phyloP scores from a whole-genome alignment of 2,888 invertebrate genomes.

The Andrena fulva region DNA sequence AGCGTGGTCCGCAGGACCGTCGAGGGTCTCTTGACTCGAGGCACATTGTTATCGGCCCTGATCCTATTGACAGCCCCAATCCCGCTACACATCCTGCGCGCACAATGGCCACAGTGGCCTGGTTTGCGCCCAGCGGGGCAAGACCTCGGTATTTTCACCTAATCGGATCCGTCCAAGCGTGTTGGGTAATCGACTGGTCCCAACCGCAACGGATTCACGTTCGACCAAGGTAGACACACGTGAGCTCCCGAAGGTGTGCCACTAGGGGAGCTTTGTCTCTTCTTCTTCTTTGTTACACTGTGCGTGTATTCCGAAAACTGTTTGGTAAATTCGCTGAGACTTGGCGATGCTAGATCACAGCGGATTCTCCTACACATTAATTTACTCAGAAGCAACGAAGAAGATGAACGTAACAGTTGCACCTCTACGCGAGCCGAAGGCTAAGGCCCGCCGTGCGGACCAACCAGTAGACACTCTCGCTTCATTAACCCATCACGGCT shows the following conservation, averaged over 20 bases:
- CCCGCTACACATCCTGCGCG: constrained; percentile 14
- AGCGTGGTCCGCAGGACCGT: constrained; percentile 59
- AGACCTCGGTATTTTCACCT: constrained; percentile 72
- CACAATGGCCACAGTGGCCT: constrained; percentile 53
- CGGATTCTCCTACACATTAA: not conserved
- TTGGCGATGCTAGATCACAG: not conserved
- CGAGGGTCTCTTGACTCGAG: constrained; percentile 80
- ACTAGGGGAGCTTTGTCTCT: not conserved
- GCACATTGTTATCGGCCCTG: constrained; percentile 75
- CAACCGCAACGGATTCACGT: constrained; percentile 1
- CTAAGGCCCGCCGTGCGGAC: not conserved
- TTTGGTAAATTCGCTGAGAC: not conserved
- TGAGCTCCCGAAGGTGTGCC: not conserved
- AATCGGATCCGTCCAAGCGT: constrained; percentile 78
- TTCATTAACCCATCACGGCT: constrained; percentile 40
- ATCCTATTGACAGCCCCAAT: constrained; percentile 73
- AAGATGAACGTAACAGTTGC: no score
- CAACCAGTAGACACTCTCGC: constrained; percentile 12
- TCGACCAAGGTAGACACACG: not conserved
- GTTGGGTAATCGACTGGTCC: constrained; percentile 74
- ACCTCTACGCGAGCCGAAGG: not conserved
- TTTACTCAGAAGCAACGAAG: no score
- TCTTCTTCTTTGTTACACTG: not conserved
- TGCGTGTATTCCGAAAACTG: not conserved
- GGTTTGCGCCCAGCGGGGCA: constrained; percentile 64